Percentiles rank a stretch among this genome's conserved stretches.
Conservation (phyloP, 2,888 invertebrate genomes). For the Hipparchia semele region DNA sequence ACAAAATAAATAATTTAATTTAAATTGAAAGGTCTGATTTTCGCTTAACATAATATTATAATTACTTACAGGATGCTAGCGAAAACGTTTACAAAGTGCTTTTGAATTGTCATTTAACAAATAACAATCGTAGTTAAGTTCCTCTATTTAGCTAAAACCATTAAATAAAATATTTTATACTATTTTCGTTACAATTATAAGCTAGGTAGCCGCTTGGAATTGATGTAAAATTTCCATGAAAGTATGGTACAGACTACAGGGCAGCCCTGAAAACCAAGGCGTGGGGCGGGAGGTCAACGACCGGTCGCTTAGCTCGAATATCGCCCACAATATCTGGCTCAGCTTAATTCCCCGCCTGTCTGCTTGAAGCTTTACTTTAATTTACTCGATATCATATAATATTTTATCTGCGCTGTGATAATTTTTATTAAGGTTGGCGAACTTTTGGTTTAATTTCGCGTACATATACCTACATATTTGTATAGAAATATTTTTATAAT, state of each 20-base stretch:
- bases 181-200: no score
- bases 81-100: no score
- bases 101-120: no score
- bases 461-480: neutral
- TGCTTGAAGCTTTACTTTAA: slow-evolving; percentile 31
- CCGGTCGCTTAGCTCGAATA: slow-evolving; percentile 75
- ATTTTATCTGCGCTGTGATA: slow-evolving; percentile 7
- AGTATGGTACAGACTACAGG: neutral
- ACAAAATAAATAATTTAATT: no score
- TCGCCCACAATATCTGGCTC: slow-evolving; percentile 71
- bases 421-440: slow-evolving; percentile 15
- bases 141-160: no score
- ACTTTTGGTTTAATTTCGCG: neutral
- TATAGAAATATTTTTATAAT: neutral
- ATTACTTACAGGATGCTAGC: no score
- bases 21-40: no score
- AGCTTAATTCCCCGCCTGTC: slow-evolving; percentile 52
- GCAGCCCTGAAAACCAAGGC: slow-evolving; percentile 46
- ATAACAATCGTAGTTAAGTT: no score
- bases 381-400: slow-evolving; percentile 17
- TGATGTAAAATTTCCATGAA: neutral
- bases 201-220: neutral
- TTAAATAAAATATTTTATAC: no score
- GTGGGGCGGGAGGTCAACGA: slow-evolving; percentile 70
- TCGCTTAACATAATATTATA: no score